Evolutionary conservation across 2,797 vertebrate genomes (phyloP), one percentile per base, ranked within the genome.

Genomic region (Varecia variegata): DNA sequence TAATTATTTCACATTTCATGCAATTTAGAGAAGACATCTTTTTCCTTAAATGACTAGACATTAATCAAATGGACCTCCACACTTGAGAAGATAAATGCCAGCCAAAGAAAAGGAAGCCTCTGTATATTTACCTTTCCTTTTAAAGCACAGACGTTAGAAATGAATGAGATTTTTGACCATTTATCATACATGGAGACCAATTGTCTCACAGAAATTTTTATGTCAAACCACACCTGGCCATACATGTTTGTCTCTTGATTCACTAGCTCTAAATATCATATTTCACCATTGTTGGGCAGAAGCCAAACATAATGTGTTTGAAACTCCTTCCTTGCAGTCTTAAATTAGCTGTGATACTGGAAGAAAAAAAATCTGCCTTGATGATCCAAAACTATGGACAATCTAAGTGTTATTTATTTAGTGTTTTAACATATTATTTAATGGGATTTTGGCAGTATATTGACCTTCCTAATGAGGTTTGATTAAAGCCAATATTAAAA

Each of bases 71-170:
- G 23, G 95, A 95, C 90, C 47, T 56, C 95, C 97, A 97, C 95
- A 81, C 94, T 97, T 95, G 96, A 97, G 97, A 98, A 96, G 94
- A 97, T 98, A 97, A 98, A 97, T 97, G 96, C 94, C 96, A 38
- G 95, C 0, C 0, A 96, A 94, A 98, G 96, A 90, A 96, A 98
- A 95, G 96, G 96, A 97, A 97, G 95, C 70, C n/a, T 98, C 96
- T 97, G 93, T 98, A 68, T 98, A 97, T 98, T 98, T 95, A 96
- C 97, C 96, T 97, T 98, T 96, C 97, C 56, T 97, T 98, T 96
- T 96, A 97, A 97, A 98, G 97, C 93, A 90, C 94, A 96, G 95
- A 86, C 73, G 5, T 92, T 97, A 97, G 97, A 98, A 98, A 98
- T 96, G 95, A 98, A 98, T 97, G 97, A 82, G 84, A 95, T 97